Conservation (phyloP, 1,140 invertebrate species). For the Dryas iulia region DNA sequence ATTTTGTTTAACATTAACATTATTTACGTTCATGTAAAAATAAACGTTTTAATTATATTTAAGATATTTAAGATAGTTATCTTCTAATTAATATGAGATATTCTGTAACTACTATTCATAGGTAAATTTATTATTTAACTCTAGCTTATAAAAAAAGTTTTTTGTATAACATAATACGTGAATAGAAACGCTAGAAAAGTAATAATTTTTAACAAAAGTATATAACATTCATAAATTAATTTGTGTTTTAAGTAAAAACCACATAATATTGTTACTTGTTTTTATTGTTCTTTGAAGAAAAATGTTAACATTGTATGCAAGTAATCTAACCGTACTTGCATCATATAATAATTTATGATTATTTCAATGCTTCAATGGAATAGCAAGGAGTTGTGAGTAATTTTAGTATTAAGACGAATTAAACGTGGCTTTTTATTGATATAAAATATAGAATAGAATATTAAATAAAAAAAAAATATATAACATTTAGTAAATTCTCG, state of each 20-base stretch:
- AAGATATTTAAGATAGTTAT: not conserved
- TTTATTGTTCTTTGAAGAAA: not conserved
- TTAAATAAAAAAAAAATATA: constrained; percentile 16
- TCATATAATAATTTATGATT: constrained; percentile 20
- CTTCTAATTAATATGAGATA: not conserved
- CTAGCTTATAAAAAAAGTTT: too few species aligned
- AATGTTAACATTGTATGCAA: not conserved
- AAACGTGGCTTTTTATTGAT: constrained; percentile 38
- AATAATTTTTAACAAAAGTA: not conserved
- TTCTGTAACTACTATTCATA: not conserved
- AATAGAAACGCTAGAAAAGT: too few species aligned
- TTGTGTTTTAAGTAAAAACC: not conserved
- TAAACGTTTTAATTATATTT: not conserved
- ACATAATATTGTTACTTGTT: not conserved
- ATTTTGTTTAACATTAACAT: too few species aligned
- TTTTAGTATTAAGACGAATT: constrained; percentile 35
- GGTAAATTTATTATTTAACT: too few species aligned
- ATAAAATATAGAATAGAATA: constrained; percentile 25
- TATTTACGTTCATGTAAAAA: too few species aligned
- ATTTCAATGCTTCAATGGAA: constrained; percentile 71
- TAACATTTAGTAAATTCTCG: constrained; percentile 24
- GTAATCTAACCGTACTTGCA: not conserved
- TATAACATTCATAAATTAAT: not conserved
- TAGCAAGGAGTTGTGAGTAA: constrained; percentile 78
- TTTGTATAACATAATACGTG: not conserved